Evolutionary conservation across 1,140 invertebrate genomes (phyloP).

Genomic region (Zophobas morio): DNA sequence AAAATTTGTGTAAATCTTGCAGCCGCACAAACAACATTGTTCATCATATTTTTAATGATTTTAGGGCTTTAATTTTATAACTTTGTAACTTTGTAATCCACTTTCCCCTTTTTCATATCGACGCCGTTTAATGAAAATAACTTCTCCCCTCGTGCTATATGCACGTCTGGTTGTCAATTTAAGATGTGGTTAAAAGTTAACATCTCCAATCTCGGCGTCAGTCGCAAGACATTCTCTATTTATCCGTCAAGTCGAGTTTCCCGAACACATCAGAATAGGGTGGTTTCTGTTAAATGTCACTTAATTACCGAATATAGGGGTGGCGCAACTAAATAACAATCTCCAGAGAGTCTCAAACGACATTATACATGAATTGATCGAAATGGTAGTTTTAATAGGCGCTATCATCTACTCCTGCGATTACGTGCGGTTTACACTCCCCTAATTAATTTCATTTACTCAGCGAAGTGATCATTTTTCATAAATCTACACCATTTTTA

Average conservation of each 20-base stretch:
- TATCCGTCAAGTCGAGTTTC: slow-evolving; percentile 1
- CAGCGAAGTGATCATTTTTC: too few relatives aligned
- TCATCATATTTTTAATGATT: too few relatives aligned
- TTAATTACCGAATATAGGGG: slow-evolving; percentile 28
- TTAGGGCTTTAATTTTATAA: too few relatives aligned
- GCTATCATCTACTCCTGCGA: neutral
- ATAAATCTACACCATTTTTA: neutral
- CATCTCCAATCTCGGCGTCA: neutral
- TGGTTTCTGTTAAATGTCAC: slow-evolving; percentile 27
- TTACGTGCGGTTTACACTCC: neutral
- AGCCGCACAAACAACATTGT: too few relatives aligned
- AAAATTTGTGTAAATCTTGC: too few relatives aligned
- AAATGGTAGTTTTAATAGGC: slow-evolving; percentile 19
- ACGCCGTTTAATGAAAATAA: too few relatives aligned
- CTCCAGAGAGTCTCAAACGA: slow-evolving; percentile 3
- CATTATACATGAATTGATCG: slow-evolving; percentile 16
- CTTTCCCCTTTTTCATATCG: too few relatives aligned
- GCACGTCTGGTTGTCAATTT: too few relatives aligned
- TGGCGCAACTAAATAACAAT: slow-evolving; percentile 8
- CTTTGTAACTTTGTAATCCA: too few relatives aligned
- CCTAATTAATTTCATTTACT: neutral
- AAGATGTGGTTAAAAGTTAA: slow-evolving; percentile 1
- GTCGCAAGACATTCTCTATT: neutral
- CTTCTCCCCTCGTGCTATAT: too few relatives aligned
- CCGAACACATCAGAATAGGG: slow-evolving; percentile 6